Base-by-base conservation (phyloP, 2,797 vertebrate genomes). In the Sebastes oblongus region DNA sequence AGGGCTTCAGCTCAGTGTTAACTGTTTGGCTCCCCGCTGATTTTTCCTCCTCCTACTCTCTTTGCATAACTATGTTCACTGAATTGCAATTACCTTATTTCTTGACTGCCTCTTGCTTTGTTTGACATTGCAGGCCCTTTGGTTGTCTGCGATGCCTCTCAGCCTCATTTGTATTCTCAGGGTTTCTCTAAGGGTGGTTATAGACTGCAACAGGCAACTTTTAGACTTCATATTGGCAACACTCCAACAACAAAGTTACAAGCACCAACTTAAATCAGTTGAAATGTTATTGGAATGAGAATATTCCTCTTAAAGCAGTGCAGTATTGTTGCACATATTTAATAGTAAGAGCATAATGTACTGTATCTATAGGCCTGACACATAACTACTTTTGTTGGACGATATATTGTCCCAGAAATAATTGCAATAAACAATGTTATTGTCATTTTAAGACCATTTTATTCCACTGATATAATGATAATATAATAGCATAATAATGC, bases 81-180 rank as follows among this genome's bases (percentile, higher is more conserved):
- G 73, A 88, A 87, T 83, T 82, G 50, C 81, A 84, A 83, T 89
- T 20, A 66, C 58, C 32, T 80, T 68, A 46, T 79, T 83, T 84
- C 72, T 81, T 70, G 42, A 66, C 80, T 87, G 84, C 77, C 71
- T 87, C 75, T 87, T 84, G 90, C 86, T 87, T 83, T 61, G 56
- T 92, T 93, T 90, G 89, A 92, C 85, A 78, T 91, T 90, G 76
- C 91, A 89, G 92, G 90, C 87, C 80, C 58, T 85, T 27, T 83
- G 70, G 80, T 86, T 79, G 76, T 81, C 78, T 86, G 80, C 84
- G 77, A 85, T 87, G 89, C 82, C 82, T 77, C 80, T 86, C 71
- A 54, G 79, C 81, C 55, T 84, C 61, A 46, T 89, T 87, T 70
- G 39, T 84, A 82, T 86, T 85, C 77, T 82, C 75, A 27, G 34